Base-by-base conservation (phyloP, 2,113 vertebrate species). In the Anser brachyrhynchus region DNA sequence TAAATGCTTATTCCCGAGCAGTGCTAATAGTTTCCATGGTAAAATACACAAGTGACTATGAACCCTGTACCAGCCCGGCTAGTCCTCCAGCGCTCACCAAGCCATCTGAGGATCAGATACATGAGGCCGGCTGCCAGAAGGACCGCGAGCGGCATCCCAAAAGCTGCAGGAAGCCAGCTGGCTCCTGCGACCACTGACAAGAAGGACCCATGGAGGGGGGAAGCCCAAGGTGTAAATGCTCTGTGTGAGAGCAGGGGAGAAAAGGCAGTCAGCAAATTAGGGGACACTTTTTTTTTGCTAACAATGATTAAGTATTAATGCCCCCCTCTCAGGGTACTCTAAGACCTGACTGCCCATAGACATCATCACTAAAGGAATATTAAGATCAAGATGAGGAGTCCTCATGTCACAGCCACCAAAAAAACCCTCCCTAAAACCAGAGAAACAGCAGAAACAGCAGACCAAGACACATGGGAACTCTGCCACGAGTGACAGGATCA, bases 401-500 rank as follows among this genome's bases (percentile, higher is more conserved):
- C 6, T 64, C 17, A 2, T 8, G 41, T 29, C 29, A 25, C 1
- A 2, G 69, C 6, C 11, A 51, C 28, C 58, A 49, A 62, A 91
- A 35, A 3, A 10, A 10, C 3, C 51, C 12, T 8, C 51, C 22
- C 61, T 11, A 28, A 44, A 75, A 9, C 0, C 2, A 37, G 15
- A 31, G 18, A 29, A 87, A 3, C 11, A 66, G 73, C 55, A 81
- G 69, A 19, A 19, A 23, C 33, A 65, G 11, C 31, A 13, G 3
- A 3, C 1, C 5, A 6, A 37, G 52, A 37, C 41, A 25, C 21
- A 39, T 0, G 6, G 84, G 41, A 90, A 71, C 76, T 46, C 19
- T 25, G 79, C 49, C 46, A 7, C 3, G 6, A 64, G 74, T 9
- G 69, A 51, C 19, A 41, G 3, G 3, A 77, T 64, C 84, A 44